Base-by-base conservation (phyloP, 2,797 vertebrate genomes). In the Buphagus erythrorhynchus region DNA sequence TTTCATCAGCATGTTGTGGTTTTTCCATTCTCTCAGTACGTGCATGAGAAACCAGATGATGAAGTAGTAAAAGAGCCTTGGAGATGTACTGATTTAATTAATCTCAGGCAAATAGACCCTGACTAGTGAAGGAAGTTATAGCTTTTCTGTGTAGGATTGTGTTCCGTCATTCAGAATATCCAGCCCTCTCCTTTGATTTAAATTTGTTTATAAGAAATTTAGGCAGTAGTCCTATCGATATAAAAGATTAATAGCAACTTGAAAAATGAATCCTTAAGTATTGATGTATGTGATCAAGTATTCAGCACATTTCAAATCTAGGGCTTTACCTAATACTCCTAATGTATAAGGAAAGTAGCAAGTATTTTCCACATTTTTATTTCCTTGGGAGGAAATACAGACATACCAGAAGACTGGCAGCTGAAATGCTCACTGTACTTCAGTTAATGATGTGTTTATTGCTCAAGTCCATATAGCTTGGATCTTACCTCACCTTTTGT, bases 181-280 rank as follows among this genome's bases (percentile, higher is more conserved):
- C 40, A 80, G 18, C 8, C 33, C 28, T 83, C 15, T 85, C 49
- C 62, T 93, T 89, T 93, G 74, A 89, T 92, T 94, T 59, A 83
- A 82, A 91, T 89, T 87, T 94, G 28, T 89, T 91, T 82, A 82
- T 68, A 67, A 72, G 77, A 90, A 90, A 81, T 88, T 75, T 57
- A 16, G 66, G 63, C 10, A 17, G 31, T 58, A 77, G 31, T 65
- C 92, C 61, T 87, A 65, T 61, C 5, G 1, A 63, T 68, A 54
- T 80, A 61, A 77, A 94, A 87, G n/a, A 62, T 89, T 92, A 80
- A 80, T 68, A 86, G 20, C 3, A 24, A 40, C 72, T 87, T 89
- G 75, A 71, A 91, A 74, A 57, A 62, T 51, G 33, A 49, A 72
- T 83, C 25, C 52, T 82, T 51, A 72, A 46, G 35, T 77, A 87